A percentile compares a stretch with the other conserved stretches of the same genome.
Evolutionary conservation across 2,113 vertebrate genomes (phyloP).

Genomic region (Aspiorhynchus laticeps): DNA sequence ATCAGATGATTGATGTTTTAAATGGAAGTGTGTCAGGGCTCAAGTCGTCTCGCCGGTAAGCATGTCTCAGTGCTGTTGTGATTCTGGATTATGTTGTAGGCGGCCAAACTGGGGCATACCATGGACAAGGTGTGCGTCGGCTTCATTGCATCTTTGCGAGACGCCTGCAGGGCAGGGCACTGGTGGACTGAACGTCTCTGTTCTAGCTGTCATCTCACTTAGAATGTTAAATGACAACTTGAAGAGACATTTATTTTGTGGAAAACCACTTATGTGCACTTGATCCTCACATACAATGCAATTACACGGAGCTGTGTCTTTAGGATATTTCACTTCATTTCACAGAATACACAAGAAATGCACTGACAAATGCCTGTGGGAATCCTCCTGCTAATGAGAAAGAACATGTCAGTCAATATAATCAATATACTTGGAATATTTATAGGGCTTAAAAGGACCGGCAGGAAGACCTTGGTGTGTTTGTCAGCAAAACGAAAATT

Average conservation of each 20-base stretch:
- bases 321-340: conserved; percentile 20
- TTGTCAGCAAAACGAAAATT: background rate
- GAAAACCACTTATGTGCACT: background rate
- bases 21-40: conserved; percentile 36
- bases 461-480: background rate
- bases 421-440: conserved; percentile 39
- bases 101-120: conserved; percentile 15
- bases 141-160: conserved; percentile 33
- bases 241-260: background rate
- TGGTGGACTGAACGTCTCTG: background rate
- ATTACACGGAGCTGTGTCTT: background rate
- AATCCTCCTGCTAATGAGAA: conserved; percentile 5
- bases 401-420: conserved; percentile 15
- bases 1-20: conserved; percentile 21
- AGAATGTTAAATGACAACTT: background rate
- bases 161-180: conserved; percentile 33
- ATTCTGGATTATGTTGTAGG: conserved; percentile 25
- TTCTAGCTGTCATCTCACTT: conserved; percentile 8
- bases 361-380: background rate
- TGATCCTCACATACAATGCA: background rate
- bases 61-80: conserved; percentile 30
- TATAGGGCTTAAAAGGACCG: conserved; percentile 10
- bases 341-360: conserved; percentile 7
- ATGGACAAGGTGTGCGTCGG: conserved; percentile 25
- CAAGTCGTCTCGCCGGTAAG: conserved; percentile 17